Evolutionary conservation across 2,113 vertebrate genomes (phyloP), one percentile per base, ranked within the genome.

Genomic region (Clarias batrachus): DNA sequence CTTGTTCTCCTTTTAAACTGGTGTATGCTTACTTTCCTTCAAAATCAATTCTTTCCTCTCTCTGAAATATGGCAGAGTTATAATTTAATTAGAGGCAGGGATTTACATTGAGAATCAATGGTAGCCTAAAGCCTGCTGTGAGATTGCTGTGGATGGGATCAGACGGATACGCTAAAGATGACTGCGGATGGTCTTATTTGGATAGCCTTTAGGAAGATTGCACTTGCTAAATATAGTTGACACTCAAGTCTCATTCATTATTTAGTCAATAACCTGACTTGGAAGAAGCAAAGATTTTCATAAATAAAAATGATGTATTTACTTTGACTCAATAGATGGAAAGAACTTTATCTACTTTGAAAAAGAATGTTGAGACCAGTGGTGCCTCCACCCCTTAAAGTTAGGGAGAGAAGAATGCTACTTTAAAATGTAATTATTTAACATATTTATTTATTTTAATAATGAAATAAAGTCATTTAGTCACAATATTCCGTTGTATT

Each of bases 61-160:
- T 30, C 13, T 68, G 66, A 65, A n/a, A 25, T n/a, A 65, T n/a
- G 62, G 23, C 62, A 68, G 48, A 21, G 33, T 41, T 71, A 21
- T 41, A 48, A 25, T 52, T 74, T 48, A 74, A 48, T 74, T 52
- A 52, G 41, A 48, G 41, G 41, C 13, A 52, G 71, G 11, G 4
- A 13, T 74, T 74, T 74, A 52, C 71, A 52, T 52, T 74, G 71
- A 74, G 41, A 74, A 52, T 76, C 48, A 76, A 54, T 76, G 23
- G 7, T 52, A 25, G 73, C 73, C 48, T 52, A 16, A 52, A 54
- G 73, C 73, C n/a, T 54, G 23, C 48, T 2, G 41, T n/a, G 48
- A 76, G 73, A 76, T 14, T n/a, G 73, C 37, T 76, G 23, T 7
- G 13, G 73, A 76, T 76, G 12, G 73, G 73, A 76, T 76, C 73